phyloP scores from a whole-genome alignment of 2,113 vertebrate genomes.

The Tamias sibiricus region DNA sequence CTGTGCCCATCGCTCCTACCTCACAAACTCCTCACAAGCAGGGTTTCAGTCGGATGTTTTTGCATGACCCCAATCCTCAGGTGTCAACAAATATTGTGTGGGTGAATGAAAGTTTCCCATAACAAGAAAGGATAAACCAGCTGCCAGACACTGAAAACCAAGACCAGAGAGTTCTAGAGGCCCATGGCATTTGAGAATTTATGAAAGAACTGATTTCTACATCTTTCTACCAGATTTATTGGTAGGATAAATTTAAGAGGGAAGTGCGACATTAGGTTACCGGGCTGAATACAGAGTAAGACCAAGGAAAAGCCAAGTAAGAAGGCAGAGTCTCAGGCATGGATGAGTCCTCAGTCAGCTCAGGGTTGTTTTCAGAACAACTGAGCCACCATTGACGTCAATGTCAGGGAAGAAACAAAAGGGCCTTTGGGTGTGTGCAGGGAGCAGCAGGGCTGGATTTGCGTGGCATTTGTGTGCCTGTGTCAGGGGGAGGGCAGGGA shows the following conservation, averaged over 20 bases:
- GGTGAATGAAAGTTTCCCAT: not conserved
- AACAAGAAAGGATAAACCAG: not conserved
- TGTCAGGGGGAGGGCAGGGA: not conserved
- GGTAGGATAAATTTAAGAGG: conserved; percentile 13
- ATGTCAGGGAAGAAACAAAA: conserved; percentile 42
- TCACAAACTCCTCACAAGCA: not conserved
- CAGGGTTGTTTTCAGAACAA: conserved; percentile 62
- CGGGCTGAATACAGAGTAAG: not conserved
- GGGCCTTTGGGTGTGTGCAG: conserved; percentile 39
- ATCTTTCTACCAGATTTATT: not conserved
- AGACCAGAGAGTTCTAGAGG: not conserved
- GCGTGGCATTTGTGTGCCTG: not conserved
- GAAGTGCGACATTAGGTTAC: not conserved
- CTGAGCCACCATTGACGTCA: conserved; percentile 66
- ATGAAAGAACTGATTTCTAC: not conserved
- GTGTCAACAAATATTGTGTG: not conserved
- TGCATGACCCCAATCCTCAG: not conserved
- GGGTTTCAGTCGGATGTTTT: not conserved
- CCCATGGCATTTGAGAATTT: not conserved
- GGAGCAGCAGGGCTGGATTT: conserved; percentile 54
- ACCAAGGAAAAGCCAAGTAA: not conserved
- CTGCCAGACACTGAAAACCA: not conserved
- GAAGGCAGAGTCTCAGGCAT: not conserved
- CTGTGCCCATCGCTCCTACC: not conserved
- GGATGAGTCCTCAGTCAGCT: conserved; percentile 46